Evolutionary conservation across 2,113 vertebrate genomes (phyloP), one percentile per base, ranked within the genome.

Genomic region (Panthera uncia): DNA sequence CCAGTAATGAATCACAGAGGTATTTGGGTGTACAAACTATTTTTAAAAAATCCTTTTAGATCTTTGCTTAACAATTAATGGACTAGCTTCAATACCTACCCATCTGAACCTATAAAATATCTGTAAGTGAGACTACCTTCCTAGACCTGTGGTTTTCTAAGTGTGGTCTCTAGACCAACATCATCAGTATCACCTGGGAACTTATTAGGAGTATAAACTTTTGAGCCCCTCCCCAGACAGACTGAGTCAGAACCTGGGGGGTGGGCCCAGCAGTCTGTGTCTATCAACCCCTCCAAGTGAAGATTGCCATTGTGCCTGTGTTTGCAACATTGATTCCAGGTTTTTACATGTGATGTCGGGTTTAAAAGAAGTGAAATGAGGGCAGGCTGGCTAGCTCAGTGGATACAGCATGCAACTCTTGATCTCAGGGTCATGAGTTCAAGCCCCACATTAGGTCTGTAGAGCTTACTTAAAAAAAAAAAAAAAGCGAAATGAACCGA

Each of bases 311-410:
- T 63, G 8, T 10, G 6, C 76, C 57, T 5, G 5, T 0, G 3
- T 69, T 38, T n/a, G 69, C 29, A 13, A 3, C 2, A 23, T 36
- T 48, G 27, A 89, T 19, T 8, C 11, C 45, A 48, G 19, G 36
- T 63, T 55, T 41, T 63, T 11, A 23, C 8, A 5, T n/a, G 18
- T 3, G 8, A n/a, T n/a, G 0, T 7, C 0, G 13, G 38, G 41
- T 48, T 78, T 78, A 36, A 19, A 57, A 71, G 57, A 45, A 12
- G 0, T 45, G 33, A 29, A 41, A 69, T 14, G 19, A 27, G 41
- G 74, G 14, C 27, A 78, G 27, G 27, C 41, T 48, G 27, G 74
- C 27, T 78, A 27, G 41, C 36, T 73, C 36, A 73, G 71, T 73
- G 14, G 4, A 19, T 38, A 25, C 5, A 78, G 41, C 41, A 18